phyloP scores from a whole-genome alignment of 2,113 vertebrate genomes.

The Propithecus coquereli region DNA sequence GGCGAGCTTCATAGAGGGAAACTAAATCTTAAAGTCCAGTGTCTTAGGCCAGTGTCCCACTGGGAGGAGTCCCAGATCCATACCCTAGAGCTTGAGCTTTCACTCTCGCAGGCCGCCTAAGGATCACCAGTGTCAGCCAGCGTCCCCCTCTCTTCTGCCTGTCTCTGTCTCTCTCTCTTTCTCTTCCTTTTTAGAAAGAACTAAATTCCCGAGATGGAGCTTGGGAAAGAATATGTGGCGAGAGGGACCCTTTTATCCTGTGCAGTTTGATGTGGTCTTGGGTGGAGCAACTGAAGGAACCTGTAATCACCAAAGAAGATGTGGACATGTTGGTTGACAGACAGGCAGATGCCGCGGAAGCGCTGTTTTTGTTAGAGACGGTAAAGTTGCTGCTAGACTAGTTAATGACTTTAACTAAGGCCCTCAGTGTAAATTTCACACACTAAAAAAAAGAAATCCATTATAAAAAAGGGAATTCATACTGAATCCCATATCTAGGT shows the following conservation, averaged over 20 bases:
- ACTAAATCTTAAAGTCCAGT: neutral
- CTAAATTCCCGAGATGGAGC: slow-evolving; percentile 93
- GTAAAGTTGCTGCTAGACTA: slow-evolving; percentile 75
- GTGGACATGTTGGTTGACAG: slow-evolving; percentile 84
- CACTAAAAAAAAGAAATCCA: neutral
- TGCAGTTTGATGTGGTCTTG: slow-evolving; percentile 96
- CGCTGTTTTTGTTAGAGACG: slow-evolving; percentile 90
- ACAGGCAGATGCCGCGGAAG: slow-evolving; percentile 79
- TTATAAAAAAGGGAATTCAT: neutral
- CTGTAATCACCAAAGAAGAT: slow-evolving; percentile 88
- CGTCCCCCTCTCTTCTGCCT: neutral
- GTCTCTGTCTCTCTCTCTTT: neutral
- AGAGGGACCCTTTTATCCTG: slow-evolving; percentile 92
- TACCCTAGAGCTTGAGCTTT: neutral
- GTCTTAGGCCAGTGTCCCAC: neutral
- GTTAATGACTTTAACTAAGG: neutral
- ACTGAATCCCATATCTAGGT: neutral
- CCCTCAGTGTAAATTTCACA: neutral
- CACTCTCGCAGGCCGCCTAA: neutral
- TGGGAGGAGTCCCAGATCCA: too few species aligned
- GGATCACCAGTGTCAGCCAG: neutral
- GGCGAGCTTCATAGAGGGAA: neutral
- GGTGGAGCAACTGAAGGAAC: slow-evolving; percentile 96
- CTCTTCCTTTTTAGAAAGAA: slow-evolving; percentile 86
- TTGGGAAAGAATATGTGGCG: slow-evolving; percentile 92